Base-by-base conservation (phyloP, 2,888 invertebrate species). In the Entomobrya multifasciata region DNA sequence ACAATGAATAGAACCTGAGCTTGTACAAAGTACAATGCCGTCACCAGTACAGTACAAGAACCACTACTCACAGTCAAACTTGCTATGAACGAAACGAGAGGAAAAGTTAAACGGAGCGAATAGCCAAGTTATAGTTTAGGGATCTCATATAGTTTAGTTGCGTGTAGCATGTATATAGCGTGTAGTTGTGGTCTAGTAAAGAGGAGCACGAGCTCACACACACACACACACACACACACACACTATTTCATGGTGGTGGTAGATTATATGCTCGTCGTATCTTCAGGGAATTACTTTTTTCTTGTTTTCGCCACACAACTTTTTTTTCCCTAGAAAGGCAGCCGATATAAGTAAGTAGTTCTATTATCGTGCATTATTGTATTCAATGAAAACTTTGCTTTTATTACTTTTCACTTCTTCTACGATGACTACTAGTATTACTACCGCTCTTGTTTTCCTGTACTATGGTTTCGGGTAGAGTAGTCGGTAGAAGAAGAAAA, bases 321-420 rank as follows among this genome's bases (percentile, higher is more conserved):
- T 82, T 74, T 62, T 81, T 72, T 67, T 27, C 65, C 44, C 41
- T 81, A 55, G 72, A 20, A 52, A 81, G 47, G 70, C 70, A 70
- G 70, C 47, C 70, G 70, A 47, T 70, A 70, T 70, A 70, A 70
- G 70, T 70, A 70, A 70, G 70, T 70, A 70, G 41, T 72, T 62
- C 81, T 74, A 82, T 82, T 72, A 62, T 83, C 74, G 49, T 30
- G 62, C 82, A 83, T 49, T 72, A 55, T 70, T 70, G 70, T 70
- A 70, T 70, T 70, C 70, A 70, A 70, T 70, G 70, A 86, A 86
- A 86, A 86, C 86, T 86, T 86, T 86, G 86, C 86, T 86, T 86
- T 86, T 86, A 72, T 80, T 86, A 49, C 85, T 65, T 77, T 78
- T 72, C 57, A n/a, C 72, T n/a, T n/a, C n/a, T n/a, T 74, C 25